Percentiles rank a stretch among this genome's conserved stretches.
phyloP scores from a whole-genome alignment of 2,797 vertebrate genomes.

The Schizopygopsis pylzovi region DNA sequence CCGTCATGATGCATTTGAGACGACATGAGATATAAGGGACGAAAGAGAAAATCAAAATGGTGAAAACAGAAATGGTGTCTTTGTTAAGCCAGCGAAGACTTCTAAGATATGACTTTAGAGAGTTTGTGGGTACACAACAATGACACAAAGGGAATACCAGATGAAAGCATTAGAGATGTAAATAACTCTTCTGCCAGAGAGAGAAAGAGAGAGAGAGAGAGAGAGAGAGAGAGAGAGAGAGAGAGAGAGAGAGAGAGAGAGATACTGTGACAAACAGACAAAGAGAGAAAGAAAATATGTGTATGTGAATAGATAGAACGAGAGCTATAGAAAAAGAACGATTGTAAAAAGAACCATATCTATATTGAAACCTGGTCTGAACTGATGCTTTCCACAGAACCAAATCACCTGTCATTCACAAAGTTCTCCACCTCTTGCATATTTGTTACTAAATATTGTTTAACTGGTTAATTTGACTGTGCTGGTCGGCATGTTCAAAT shows the following conservation, averaged over 20 bases:
- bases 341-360: background rate
- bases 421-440: background rate
- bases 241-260: conserved; percentile 1
- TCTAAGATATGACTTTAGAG: conserved; percentile 67
- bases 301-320: background rate
- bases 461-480: background rate
- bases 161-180: conserved; percentile 80
- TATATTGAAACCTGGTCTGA: background rate
- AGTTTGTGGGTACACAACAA: conserved; percentile 73
- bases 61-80: conserved; percentile 60
- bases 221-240: conserved; percentile 20
- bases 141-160: conserved; percentile 79
- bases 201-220: conserved; percentile 34
- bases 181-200: conserved; percentile 71
- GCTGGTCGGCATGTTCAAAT: background rate
- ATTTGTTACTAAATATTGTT: conserved; percentile 1
- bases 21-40: conserved; percentile 46
- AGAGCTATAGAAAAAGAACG: conserved; percentile 7
- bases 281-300: conserved; percentile 11
- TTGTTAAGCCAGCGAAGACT: conserved; percentile 66
- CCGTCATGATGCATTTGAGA: conserved; percentile 65
- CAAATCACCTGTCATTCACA: background rate
- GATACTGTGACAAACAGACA: conserved; percentile 18
- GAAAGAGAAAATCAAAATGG: conserved; percentile 41
- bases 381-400: background rate